These are phyloP conservation scores for Berghia stephanieae DNA, from an alignment of 1,140 invertebrate genomes.

Conservation along the genomic window DNA sequence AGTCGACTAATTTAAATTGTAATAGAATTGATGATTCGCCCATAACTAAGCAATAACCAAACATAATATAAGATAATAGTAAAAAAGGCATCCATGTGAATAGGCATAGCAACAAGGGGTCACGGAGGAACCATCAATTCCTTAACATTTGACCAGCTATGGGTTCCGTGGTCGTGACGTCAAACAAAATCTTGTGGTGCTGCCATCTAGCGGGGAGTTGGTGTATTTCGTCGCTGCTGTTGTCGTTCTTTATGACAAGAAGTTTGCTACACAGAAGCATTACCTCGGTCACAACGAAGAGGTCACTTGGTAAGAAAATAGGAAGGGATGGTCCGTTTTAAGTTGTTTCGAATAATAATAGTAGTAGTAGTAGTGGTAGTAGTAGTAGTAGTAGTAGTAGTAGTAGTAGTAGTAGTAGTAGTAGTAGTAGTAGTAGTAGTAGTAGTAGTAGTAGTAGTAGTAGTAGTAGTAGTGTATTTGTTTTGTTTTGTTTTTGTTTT, in stretches of 20 bases:
- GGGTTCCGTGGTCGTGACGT: slow-evolving; percentile 92
- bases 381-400: no score
- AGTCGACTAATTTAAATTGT: not conserved
- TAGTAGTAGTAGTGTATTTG: no score
- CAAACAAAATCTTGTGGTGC: slow-evolving; percentile 84
- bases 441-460: no score
- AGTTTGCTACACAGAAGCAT: slow-evolving; percentile 88
- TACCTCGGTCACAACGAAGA: slow-evolving; percentile 93
- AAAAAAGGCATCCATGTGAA: no score
- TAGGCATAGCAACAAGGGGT: no score
- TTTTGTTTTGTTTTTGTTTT: not conserved
- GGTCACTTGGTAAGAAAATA: slow-evolving; percentile 70
- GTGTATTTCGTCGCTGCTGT: slow-evolving; percentile 91
- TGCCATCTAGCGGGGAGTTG: slow-evolving; percentile 87
- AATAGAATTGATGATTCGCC: not conserved
- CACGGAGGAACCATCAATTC: not conserved
- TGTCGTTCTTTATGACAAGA: slow-evolving; percentile 88
- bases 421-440: no score
- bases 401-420: no score
- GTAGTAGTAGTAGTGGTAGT: no score
- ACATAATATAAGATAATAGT: no score
- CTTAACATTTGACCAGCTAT: slow-evolving; percentile 72
- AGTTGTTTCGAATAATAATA: not conserved
- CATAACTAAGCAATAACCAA: not conserved
- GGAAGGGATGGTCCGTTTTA: not conserved